Conservation (phyloP, 2,113 vertebrate species). For the Misgurnus mizolepis region DNA sequence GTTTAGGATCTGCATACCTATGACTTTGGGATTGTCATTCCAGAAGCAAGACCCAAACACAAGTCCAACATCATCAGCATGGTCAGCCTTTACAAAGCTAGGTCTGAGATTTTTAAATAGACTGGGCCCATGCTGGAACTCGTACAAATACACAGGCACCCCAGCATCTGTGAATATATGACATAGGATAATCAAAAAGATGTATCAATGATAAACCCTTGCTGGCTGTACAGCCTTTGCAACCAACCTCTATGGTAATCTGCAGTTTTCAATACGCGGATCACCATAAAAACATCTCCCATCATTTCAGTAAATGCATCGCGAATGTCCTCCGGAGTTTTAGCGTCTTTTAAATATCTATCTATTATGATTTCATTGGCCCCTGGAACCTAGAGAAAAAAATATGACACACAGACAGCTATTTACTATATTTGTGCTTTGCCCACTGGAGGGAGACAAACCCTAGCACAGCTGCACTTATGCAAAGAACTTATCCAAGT, state of each 20-base stretch:
- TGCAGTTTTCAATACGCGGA: constrained; percentile 73
- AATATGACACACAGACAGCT: not conserved
- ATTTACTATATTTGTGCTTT: not conserved
- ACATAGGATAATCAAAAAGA: not conserved
- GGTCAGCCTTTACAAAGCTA: constrained; percentile 87
- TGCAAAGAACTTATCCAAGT: not conserved
- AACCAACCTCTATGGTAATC: constrained; percentile 74
- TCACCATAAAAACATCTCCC: constrained; percentile 73
- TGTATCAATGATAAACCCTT: not conserved
- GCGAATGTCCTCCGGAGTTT: constrained; percentile 70
- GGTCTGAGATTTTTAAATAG: constrained; percentile 65
- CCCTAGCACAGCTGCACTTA: not conserved
- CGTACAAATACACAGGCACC: constrained; percentile 84
- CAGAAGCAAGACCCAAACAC: constrained; percentile 86
- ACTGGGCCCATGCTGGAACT: constrained; percentile 80
- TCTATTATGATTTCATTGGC: constrained; percentile 61
- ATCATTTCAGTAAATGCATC: constrained; percentile 75
- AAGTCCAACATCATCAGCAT: constrained; percentile 79
- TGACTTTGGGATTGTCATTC: constrained; percentile 59
- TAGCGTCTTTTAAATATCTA: constrained; percentile 75
- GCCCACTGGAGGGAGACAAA: constrained; percentile 46
- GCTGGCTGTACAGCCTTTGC: constrained; percentile 39
- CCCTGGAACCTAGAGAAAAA: constrained; percentile 49
- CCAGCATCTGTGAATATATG: constrained; percentile 72
- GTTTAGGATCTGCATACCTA: constrained; percentile 55